A percentile compares a stretch with the other conserved stretches of the same genome.
Conservation (phyloP, 2,797 vertebrate genomes). For the Chrysocyon brachyurus region DNA sequence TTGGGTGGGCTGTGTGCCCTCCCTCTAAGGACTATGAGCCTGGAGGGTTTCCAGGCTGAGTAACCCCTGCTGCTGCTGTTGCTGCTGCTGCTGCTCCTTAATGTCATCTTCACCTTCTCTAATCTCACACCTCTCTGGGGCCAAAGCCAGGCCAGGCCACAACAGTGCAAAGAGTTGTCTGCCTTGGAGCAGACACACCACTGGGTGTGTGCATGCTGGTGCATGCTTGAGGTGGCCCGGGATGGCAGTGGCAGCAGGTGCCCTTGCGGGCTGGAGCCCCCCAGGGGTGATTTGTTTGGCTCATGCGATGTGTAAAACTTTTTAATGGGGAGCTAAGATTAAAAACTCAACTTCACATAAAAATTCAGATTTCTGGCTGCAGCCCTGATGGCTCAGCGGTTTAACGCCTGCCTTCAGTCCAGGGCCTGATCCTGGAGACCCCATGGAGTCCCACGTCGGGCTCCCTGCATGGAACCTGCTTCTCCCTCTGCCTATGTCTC, state of each 20-base stretch:
- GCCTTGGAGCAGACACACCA: background rate
- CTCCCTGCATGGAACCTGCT: too few species aligned
- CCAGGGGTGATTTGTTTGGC: background rate
- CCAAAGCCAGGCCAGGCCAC: background rate
- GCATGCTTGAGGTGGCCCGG: background rate
- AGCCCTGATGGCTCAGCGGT: too few species aligned
- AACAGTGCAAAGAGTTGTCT: background rate
- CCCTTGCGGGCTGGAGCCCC: background rate
- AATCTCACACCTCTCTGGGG: background rate
- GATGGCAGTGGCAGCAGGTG: background rate
- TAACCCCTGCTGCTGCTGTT: background rate
- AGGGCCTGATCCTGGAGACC: too few species aligned
- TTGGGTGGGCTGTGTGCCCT: background rate
- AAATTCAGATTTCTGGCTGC: background rate
- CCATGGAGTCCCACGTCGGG: fast-evolving
- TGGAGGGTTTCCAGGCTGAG: background rate
- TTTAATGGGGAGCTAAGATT: background rate
- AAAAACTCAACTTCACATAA: background rate
- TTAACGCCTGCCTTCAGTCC: too few species aligned
- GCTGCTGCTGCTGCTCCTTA: background rate
- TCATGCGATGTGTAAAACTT: background rate
- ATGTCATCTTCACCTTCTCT: background rate
- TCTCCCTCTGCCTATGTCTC: too few species aligned
- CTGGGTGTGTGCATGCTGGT: background rate
- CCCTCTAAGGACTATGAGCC: background rate